Conservation (phyloP, 2,888 invertebrate species). For the Cacoxenus indagator region DNA sequence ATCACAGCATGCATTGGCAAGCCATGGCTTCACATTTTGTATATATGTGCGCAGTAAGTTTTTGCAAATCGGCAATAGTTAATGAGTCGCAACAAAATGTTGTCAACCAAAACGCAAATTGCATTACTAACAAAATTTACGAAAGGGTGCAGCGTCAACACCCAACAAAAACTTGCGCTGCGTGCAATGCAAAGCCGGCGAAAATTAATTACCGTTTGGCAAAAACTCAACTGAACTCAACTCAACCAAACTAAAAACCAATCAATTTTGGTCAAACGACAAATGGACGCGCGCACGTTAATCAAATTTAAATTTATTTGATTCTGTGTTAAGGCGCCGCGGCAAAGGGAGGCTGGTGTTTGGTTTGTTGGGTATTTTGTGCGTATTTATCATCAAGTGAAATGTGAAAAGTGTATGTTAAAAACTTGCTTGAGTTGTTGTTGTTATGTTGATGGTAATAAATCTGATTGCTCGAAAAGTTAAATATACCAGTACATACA, state of each 20-base stretch:
- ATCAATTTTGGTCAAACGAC: slow-evolving; percentile 42
- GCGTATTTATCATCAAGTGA: neutral
- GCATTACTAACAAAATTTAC: neutral
- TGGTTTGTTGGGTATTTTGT: neutral
- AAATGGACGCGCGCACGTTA: slow-evolving; percentile 42
- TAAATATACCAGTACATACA: no score
- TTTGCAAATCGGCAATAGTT: slow-evolving; percentile 27
- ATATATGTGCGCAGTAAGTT: no score
- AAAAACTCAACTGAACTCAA: no score
- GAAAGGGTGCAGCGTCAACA: no score
- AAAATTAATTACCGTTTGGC: slow-evolving; percentile 44
- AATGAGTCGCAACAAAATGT: slow-evolving; percentile 40
- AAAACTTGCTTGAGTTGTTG: no score
- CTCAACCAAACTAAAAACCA: slow-evolving; percentile 28
- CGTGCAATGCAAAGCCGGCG: slow-evolving; percentile 25
- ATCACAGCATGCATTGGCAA: no score
- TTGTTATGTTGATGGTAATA: no score
- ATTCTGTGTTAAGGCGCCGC: neutral
- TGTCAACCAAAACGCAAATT: slow-evolving; percentile 20
- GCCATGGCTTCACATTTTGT: no score
- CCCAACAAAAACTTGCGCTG: no score
- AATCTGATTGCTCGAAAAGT: no score
- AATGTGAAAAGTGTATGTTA: no score
- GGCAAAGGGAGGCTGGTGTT: neutral
- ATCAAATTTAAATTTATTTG: slow-evolving; percentile 58